Base-by-base conservation (phyloP, 1,140 invertebrate species). In the Daktulosphaira vitifoliae region DNA sequence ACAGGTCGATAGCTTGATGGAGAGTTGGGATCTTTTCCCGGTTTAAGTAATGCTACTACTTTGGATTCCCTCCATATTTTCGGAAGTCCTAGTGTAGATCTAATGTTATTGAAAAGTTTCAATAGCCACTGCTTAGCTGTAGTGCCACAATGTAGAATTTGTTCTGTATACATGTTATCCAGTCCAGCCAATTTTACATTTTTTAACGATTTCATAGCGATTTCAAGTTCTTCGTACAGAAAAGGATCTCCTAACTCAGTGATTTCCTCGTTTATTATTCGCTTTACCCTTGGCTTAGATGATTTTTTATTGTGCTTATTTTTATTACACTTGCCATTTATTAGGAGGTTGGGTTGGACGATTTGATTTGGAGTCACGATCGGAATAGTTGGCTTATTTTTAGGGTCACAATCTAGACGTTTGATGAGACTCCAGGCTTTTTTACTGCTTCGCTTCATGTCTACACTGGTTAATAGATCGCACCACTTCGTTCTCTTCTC, bases 1-100 rank as follows among this genome's bases (percentile, higher is more conserved):
- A 68, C 42, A 13, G 67, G 67, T 18, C 65, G 52, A 53, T 50
- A 62, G 37, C 37, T 68, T 23, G 49, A 50, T 29, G 65, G 38
- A 22, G 46, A 38, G n/a, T 33, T 42, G 6, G 67, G 52, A 2
- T 66, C 67, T 29, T 68, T 68, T 23, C 67, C 67, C 5, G 67
- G 67, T 66, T 68, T 68, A 9, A 66, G 46, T 38, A 68, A 25
- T 5, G 67, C 67, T 38, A 66, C 29, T 39, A 68, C 65, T 13
- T 53, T 22, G 13, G 67, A 52, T 38, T 66, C 48, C 48, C 67
- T 66, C 67, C 67, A 68, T 15, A 56, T 37, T n/a, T 38, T 29
- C 25, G 29, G 64, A 2, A 65, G 25, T 22, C 46, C 22, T 51
- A 51, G 18, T 13, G 23, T 50, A 16, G 9, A 11, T 16, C n/a